Evolutionary conservation across 2,888 invertebrate genomes (phyloP), one percentile per base, ranked within the genome.

Genomic region (Melieria omissa): DNA sequence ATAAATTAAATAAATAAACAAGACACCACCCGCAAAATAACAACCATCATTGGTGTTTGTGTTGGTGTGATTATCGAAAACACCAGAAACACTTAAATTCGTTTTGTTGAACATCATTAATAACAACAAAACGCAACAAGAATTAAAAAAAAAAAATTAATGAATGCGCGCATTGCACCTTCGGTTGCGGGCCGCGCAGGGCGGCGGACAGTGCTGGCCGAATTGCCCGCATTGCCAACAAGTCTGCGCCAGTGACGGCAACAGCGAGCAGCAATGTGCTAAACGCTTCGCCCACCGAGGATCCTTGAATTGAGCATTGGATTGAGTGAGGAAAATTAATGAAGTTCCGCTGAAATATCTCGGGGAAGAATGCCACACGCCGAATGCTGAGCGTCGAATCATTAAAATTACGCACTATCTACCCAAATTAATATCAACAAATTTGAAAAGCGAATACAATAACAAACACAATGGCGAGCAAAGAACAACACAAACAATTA

Each of bases 51-150:
- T 72, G 70, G 66, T 71, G 54, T 69, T 68, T 29, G 29, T 29
- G 29, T 29, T 29, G 29, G 29, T 29, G 61, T 68, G 69, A 70
- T 72, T 65, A 74, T 74, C 65, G 63, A 73, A 70, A 72, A 75
- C 65, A 71, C 69, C 57, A 72, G 65, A 66, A 73, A 76, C 68
- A 72, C 76, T 78, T 73, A 66, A 77, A 77, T 72, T 76, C 81
- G 81, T 82, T 84, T 83, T 83, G 83, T 81, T 78, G 77, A 81
- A 84, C 84, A 84, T 84, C 84, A 84, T 84, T 84, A 84, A 84
- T 84, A 81, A 84, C 81, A 80, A 78, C 81, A 80, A 78, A 81
- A 79, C 78, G 78, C 80, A 80, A 82, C 80, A 77, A 80, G 79
- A 79, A 73, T 72, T 75, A 69, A 62, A 67, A 69, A 57, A 63